phyloP scores from a whole-genome alignment of 2,888 invertebrate genomes.

The Anagyrus pseudococci region DNA sequence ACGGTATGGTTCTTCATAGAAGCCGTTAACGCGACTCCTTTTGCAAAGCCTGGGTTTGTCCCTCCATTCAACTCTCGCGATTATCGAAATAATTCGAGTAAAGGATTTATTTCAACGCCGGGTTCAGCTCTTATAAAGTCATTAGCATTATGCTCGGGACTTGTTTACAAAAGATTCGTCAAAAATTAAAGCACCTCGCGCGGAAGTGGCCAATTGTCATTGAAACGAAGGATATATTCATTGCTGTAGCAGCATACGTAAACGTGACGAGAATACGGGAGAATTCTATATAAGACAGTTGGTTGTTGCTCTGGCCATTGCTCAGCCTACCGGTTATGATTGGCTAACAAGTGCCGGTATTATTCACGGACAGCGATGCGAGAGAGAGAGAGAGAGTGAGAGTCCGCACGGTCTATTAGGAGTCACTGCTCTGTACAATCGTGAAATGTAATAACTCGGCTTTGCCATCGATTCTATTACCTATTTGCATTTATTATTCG shows the following conservation, averaged over 20 bases:
- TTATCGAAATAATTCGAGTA: not conserved
- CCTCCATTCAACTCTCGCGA: too few relatives aligned
- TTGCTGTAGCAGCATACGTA: not conserved
- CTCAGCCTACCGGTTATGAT: conserved; percentile 10
- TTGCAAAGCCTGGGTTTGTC: not conserved
- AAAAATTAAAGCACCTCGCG: too few relatives aligned
- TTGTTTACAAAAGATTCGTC: too few relatives aligned
- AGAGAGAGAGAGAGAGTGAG: conserved; percentile 5
- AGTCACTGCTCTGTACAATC: conserved; percentile 8
- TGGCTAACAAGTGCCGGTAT: conserved; percentile 26
- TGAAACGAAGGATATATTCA: too few relatives aligned
- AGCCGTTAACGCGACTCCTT: not conserved
- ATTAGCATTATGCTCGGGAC: too few relatives aligned
- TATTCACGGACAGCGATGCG: conserved; percentile 15
- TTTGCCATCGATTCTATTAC: too few relatives aligned
- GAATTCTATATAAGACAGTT: conserved; percentile 6
- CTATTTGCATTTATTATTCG: too few relatives aligned
- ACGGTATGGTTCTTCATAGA: conserved; percentile 46
- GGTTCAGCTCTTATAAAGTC: too few relatives aligned
- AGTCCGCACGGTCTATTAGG: conserved; percentile 19
- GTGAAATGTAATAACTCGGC: conserved; percentile 5
- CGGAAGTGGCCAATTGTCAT: too few relatives aligned
- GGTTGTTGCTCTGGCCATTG: not conserved
- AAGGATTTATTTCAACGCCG: not conserved
- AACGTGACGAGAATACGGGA: not conserved